Percentiles rank a stretch among this genome's conserved stretches.
phyloP scores from a whole-genome alignment of 1,140 invertebrate species.

The Anastatus disparis region DNA sequence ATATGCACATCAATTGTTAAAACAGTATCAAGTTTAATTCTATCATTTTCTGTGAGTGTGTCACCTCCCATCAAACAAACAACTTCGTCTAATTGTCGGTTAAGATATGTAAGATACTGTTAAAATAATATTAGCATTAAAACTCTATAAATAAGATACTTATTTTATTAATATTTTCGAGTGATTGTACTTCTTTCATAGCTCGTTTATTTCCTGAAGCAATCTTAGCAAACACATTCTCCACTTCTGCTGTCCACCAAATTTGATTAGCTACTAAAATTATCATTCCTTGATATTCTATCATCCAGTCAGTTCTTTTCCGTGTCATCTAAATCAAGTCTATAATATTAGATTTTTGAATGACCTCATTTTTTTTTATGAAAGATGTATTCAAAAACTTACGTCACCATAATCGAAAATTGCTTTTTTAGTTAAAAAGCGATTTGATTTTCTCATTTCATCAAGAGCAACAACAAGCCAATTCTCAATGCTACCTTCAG shows the following conservation, averaged over 20 bases:
- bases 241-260: constrained; percentile 94
- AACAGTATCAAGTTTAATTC: constrained; percentile 87
- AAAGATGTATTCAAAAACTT: constrained; percentile 43
- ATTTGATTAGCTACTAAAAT: constrained; percentile 86
- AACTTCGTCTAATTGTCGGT: constrained; percentile 85
- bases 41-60: constrained; percentile 81
- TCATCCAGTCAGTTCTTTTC: constrained; percentile 83
- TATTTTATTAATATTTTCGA: no score
- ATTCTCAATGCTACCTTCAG: constrained; percentile 80
- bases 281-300: constrained; percentile 90
- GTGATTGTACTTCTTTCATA: constrained; percentile 79
- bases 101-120: constrained; percentile 79
- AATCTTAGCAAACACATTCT: constrained; percentile 85
- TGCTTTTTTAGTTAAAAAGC: constrained; percentile 87
- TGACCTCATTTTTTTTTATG: no score
- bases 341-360: background rate
- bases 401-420: constrained; percentile 86
- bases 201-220: constrained; percentile 81
- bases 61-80: constrained; percentile 83
- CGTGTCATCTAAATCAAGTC: constrained; percentile 52
- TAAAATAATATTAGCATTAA: background rate
- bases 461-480: constrained; percentile 88
- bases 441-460: constrained; percentile 87
- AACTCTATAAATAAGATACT: background rate
- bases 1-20: constrained; percentile 91